phyloP scores from a whole-genome alignment of 2,888 invertebrate genomes.

The Pseudococcus longispinus region DNA sequence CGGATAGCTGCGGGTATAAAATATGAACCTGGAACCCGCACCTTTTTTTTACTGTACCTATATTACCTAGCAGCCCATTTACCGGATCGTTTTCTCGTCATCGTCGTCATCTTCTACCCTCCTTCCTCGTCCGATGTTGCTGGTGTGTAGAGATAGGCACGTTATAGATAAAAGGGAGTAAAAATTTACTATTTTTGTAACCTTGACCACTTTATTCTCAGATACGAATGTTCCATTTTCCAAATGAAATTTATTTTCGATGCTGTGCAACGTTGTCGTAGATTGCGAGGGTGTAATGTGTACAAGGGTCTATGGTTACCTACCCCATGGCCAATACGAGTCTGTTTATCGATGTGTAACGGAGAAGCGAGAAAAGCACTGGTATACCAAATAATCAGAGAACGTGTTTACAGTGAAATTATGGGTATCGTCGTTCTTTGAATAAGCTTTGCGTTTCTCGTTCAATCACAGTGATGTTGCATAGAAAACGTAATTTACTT shows the following conservation, averaged over 20 bases:
- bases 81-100: neutral
- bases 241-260: neutral
- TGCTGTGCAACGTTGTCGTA: neutral
- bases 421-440: too few relatives aligned
- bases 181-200: neutral
- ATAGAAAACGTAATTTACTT: too few relatives aligned
- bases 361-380: too few relatives aligned
- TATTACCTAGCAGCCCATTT: neutral
- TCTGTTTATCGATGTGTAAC: too few relatives aligned
- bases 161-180: neutral
- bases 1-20: neutral
- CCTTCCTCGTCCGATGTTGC: neutral
- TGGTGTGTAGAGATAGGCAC: neutral
- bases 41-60: slow-evolving; percentile 3
- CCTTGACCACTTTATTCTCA: neutral
- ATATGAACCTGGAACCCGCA: neutral
- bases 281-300: neutral
- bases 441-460: too few relatives aligned
- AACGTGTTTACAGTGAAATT: too few relatives aligned
- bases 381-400: too few relatives aligned
- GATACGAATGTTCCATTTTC: neutral
- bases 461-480: too few relatives aligned
- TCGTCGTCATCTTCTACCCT: neutral
- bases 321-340: too few relatives aligned
- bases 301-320: neutral